These are phyloP conservation scores for Gobionotothen gibberifrons DNA, from an alignment of 2,797 vertebrate species.

Conservation along the genomic window DNA sequence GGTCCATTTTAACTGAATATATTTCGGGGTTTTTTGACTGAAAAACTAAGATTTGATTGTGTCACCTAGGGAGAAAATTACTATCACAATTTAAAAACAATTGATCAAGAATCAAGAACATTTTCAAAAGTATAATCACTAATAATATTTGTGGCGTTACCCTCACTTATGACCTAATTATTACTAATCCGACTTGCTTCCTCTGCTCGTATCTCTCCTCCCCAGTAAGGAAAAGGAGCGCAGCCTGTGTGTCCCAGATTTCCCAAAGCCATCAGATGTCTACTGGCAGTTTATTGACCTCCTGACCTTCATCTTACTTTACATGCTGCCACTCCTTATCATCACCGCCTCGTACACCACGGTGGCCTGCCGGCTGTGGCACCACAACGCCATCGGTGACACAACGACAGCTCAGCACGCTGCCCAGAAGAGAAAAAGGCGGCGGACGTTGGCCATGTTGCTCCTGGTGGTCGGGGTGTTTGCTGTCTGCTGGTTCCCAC, in stretches of 20 bases:
- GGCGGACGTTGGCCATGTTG: constrained; percentile 91
- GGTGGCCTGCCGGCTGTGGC: constrained; percentile 91
- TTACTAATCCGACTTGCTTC: not conserved
- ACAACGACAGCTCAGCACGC: constrained; percentile 91
- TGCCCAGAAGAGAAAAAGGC: constrained; percentile 86
- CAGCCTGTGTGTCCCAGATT: constrained; percentile 91
- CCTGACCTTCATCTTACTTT: constrained; percentile 91
- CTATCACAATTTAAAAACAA: not conserved
- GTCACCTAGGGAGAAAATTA: no score
- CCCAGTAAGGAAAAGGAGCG: constrained; percentile 87
- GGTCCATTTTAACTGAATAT: not conserved
- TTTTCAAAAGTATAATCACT: not conserved
- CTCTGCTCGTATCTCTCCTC: not conserved
- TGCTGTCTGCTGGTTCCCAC: constrained; percentile 91
- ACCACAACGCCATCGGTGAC: constrained; percentile 89
- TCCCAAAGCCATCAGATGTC: constrained; percentile 92
- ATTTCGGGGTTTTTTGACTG: not conserved
- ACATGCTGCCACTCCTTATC: constrained; percentile 91
- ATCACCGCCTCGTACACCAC: constrained; percentile 90
- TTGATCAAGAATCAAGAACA: not conserved
- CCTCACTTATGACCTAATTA: not conserved
- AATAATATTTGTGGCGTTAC: not conserved
- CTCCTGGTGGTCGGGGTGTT: constrained; percentile 90
- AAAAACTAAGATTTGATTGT: no score
- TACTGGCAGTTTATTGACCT: constrained; percentile 95